Conservation (phyloP, 1,140 invertebrate species). For the Protaetia brevitarsis region DNA sequence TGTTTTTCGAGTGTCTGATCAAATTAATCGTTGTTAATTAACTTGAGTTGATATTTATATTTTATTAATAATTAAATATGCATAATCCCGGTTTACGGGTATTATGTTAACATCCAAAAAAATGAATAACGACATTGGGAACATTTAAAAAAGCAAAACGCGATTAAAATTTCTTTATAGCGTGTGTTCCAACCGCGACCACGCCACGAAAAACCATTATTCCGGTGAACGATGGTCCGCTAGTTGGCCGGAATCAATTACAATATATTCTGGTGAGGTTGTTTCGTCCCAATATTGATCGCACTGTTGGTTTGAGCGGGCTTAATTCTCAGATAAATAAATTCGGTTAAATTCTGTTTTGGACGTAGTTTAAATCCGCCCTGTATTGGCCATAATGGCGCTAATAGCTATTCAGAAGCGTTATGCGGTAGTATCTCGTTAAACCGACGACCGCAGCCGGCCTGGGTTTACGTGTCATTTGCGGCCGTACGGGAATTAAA, state of each 20-base stretch:
- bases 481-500: constrained; percentile 46
- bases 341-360: constrained; percentile 25
- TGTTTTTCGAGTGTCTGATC: too few relatives aligned
- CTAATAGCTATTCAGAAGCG: constrained; percentile 44
- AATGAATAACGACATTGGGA: too few relatives aligned
- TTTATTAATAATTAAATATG: too few relatives aligned
- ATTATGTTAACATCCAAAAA: too few relatives aligned
- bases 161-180: background rate
- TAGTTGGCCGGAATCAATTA: constrained; percentile 10
- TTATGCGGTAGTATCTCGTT: constrained; percentile 47
- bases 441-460: constrained; percentile 45
- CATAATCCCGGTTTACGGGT: too few relatives aligned
- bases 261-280: background rate
- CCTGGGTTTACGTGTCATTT: constrained; percentile 47
- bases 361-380: constrained; percentile 37
- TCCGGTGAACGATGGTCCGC: background rate
- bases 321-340: constrained; percentile 22
- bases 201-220: background rate
- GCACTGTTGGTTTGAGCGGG: too few relatives aligned
- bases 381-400: constrained; percentile 45
- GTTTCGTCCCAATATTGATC: constrained; percentile 15
- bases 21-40: too few relatives aligned
- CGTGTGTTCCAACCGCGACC: background rate
- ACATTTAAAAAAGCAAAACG: background rate
- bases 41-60: too few relatives aligned